Evolutionary conservation across 2,113 vertebrate species (phyloP).

Genomic region (Erpornis zantholeuca): DNA sequence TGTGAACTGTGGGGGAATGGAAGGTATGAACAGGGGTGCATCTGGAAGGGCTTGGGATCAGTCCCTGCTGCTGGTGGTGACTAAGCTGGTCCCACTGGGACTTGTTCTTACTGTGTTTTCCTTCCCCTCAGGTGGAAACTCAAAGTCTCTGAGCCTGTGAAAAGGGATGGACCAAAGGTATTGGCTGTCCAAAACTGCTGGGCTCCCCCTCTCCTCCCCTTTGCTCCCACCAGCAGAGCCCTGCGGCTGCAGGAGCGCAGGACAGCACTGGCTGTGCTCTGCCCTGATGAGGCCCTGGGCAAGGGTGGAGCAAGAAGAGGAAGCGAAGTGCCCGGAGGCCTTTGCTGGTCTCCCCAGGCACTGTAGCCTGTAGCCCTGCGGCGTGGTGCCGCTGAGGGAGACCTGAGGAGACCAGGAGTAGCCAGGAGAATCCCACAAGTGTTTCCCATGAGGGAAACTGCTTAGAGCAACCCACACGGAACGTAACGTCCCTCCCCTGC

Average conservation of each 20-base stretch:
- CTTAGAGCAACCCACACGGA: background rate
- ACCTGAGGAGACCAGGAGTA: background rate
- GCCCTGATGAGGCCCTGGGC: background rate
- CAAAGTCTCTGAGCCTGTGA: conserved; percentile 85
- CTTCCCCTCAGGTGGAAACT: conserved; percentile 79
- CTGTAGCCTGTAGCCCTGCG: background rate
- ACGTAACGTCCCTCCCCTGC: background rate
- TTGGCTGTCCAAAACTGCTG: background rate
- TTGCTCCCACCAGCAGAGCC: background rate
- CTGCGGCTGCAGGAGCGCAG: background rate
- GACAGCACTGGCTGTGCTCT: background rate
- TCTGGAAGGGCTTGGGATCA: background rate
- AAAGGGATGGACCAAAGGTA: conserved; percentile 95
- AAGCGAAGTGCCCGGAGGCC: conserved; percentile 37
- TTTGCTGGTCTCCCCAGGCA: background rate
- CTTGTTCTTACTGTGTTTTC: background rate
- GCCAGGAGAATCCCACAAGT: background rate
- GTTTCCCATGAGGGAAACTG: background rate
- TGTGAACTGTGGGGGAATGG: rapidly evolving
- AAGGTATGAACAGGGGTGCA: background rate
- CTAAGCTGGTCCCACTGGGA: background rate
- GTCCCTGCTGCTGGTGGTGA: background rate
- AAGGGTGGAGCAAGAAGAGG: background rate
- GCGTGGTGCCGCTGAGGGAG: background rate
- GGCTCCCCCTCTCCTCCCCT: conserved; percentile 50